Base-by-base conservation (phyloP, 2,113 vertebrate genomes). In the Tapirus terrestris region DNA sequence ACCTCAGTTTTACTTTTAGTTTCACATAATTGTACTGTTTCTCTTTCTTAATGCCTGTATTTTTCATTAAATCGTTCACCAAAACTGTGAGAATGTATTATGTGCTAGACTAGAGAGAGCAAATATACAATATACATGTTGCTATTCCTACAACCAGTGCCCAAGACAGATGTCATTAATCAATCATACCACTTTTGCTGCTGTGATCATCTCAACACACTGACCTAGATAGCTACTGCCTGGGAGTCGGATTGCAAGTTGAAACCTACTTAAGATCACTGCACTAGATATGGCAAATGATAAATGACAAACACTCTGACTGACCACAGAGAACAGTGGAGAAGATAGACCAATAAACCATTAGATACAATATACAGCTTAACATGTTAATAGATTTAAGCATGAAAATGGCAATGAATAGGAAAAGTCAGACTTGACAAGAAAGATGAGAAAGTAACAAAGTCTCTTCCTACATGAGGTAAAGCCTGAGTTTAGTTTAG, bases 1-100 rank as follows among this genome's bases (percentile, higher is more conserved):
- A 76, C 75, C 25, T 60, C 70, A 61, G 29, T 77, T 96, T 94
- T 92, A 11, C 53, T 87, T 89, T 93, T 84, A 68, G 4, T 75
- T 6, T 18, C 10, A 13, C 48, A 13, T 7, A 25, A n/a, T 43
- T 31, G 75, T 56, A 85, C 10, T 77, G 3, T n/a, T 53, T 36
- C 8, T 81, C 12, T 63, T 76, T 86, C 60, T 63, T 58, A 83
- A 87, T 80, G 61, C 23, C 36, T 36, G 0, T 6, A 43, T 79
- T 53, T 94, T 65, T 61, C 6, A 83, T 58, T 89, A 63, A 86
- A 21, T 58, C 5, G 33, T 43, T 92, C 29, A 68, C 45, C 33
- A 67, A 96, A 89, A 17, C 21, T 82, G 17, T 76, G 67, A 81
- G 60, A 88, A 36, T 29, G 2, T 36, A 45, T 43, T 67, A 39